These are phyloP conservation scores for Drosophila persimilis DNA, from an alignment of 1,140 invertebrate species.

Conservation along the genomic window DNA sequence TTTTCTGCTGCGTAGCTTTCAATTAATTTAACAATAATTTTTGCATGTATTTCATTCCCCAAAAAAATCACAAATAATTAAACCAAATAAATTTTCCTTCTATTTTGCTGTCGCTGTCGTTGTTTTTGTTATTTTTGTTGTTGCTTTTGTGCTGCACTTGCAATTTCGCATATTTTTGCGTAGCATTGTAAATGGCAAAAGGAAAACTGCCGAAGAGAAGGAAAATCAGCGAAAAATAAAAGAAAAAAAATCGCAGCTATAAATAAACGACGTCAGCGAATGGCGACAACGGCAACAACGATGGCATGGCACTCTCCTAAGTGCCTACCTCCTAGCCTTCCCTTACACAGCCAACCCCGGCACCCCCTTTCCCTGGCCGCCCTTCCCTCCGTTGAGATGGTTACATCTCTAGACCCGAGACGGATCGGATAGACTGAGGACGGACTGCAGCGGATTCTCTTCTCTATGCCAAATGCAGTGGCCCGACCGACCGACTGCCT, in stretches of 20 bases:
- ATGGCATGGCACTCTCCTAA: slow-evolving; percentile 56
- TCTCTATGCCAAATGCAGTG: slow-evolving; percentile 71
- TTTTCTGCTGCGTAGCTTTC: slow-evolving; percentile 20
- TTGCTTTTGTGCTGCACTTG: slow-evolving; percentile 14
- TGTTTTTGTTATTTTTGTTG: slow-evolving; percentile 1
- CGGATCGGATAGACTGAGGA: slow-evolving; percentile 19
- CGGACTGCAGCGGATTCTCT: slow-evolving; percentile 33
- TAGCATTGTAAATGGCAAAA: slow-evolving; percentile 62
- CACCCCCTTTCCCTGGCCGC: neutral
- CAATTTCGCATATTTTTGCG: slow-evolving; percentile 66
- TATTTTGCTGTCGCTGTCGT: no score
- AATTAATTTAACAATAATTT: slow-evolving; percentile 72
- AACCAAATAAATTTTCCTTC: slow-evolving; percentile 41
- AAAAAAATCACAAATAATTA: slow-evolving; percentile 70
- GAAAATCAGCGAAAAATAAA: slow-evolving; percentile 52
- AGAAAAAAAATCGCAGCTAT: slow-evolving; percentile 56
- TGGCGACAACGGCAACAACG: slow-evolving; percentile 42
- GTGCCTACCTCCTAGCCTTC: slow-evolving; percentile 44
- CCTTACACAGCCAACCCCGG: neutral
- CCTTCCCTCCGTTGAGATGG: neutral
- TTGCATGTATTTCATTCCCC: slow-evolving; percentile 30
- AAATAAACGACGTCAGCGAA: slow-evolving; percentile 67
- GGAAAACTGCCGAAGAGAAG: slow-evolving; percentile 28
- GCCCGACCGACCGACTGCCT: slow-evolving; percentile 52
- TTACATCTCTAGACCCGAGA: neutral